Evolutionary conservation across 2,797 vertebrate genomes (phyloP).

Genomic region (Valencia hispanica): DNA sequence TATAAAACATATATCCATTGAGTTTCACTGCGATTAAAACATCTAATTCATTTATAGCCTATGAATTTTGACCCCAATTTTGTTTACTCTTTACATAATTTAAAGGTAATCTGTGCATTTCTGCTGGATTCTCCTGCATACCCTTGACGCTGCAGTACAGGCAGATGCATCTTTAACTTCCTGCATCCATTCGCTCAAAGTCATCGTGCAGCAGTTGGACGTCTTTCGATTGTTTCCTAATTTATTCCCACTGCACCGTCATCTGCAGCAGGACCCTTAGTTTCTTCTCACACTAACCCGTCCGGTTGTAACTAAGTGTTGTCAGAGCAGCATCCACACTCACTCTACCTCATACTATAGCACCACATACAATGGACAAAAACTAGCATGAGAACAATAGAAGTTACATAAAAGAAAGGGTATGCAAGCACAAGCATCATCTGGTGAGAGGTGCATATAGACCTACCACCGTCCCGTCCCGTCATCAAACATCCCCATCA

Average conservation of each 20-base stretch:
- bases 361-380: slow-evolving; percentile 9
- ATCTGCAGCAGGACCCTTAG: slow-evolving; percentile 31
- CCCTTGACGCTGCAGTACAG: slow-evolving; percentile 25
- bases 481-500: slow-evolving; percentile 36
- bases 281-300: slow-evolving; percentile 63
- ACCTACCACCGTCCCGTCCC: slow-evolving; percentile 57
- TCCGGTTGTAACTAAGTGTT: slow-evolving; percentile 41
- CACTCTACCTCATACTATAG: slow-evolving; percentile 15
- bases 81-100: background rate
- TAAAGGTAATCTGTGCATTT: background rate
- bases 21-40: background rate
- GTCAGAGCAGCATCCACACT: slow-evolving; percentile 40
- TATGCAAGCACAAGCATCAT: slow-evolving; percentile 33
- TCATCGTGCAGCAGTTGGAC: slow-evolving; percentile 40
- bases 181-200: slow-evolving; percentile 38
- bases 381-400: background rate
- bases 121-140: slow-evolving; percentile 43
- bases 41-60: background rate
- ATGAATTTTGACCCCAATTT: background rate
- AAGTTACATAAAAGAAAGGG: slow-evolving; percentile 1
- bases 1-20: background rate
- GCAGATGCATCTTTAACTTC: slow-evolving; percentile 31
- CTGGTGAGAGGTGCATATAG: slow-evolving; percentile 34
- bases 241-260: slow-evolving; percentile 36
- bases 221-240: slow-evolving; percentile 46